Conservation (phyloP, 2,113 vertebrate genomes). For the Smithornis capensis region DNA sequence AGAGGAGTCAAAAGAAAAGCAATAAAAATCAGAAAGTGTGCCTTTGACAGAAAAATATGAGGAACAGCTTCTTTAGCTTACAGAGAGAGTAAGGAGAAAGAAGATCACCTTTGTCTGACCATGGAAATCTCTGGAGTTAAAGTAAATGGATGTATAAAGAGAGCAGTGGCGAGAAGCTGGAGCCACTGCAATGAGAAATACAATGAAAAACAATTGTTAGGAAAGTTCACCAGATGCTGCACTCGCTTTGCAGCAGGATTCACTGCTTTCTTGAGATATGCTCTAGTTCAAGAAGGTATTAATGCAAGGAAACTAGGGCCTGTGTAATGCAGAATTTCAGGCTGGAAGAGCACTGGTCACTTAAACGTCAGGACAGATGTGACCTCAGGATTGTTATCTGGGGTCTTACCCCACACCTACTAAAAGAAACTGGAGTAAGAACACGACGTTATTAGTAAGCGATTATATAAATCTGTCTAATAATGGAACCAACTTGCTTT, state of each 20-base stretch:
- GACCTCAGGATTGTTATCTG: not conserved
- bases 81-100: not conserved
- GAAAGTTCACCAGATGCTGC: not conserved
- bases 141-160: not conserved
- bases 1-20: not conserved
- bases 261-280: not conserved
- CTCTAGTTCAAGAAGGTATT: not conserved
- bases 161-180: not conserved
- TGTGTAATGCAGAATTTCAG: not conserved
- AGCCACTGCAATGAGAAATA: not conserved
- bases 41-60: not conserved
- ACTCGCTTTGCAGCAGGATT: not conserved
- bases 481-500: constrained; percentile 74
- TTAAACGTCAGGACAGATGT: not conserved
- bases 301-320: not conserved
- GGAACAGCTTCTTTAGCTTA: not conserved
- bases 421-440: not conserved
- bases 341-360: not conserved
- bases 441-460: constrained; percentile 53
- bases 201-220: not conserved
- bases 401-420: not conserved
- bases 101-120: not conserved
- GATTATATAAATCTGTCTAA: constrained; percentile 67
- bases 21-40: not conserved
- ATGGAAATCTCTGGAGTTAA: not conserved